Evolutionary conservation across 2,888 invertebrate species (phyloP).

Genomic region (Fragum whitleyi): DNA sequence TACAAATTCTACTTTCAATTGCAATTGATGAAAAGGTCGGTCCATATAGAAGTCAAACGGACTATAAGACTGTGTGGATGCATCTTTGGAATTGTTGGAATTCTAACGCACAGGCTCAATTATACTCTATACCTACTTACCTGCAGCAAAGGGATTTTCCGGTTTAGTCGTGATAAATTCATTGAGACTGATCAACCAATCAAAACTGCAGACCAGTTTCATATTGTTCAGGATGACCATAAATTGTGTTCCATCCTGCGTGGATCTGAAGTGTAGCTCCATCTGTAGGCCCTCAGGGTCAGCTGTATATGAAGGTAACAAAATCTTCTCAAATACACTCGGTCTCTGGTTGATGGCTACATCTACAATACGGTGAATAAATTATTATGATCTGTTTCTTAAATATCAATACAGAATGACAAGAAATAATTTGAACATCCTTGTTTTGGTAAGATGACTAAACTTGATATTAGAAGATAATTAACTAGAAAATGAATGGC

Average conservation of each 20-base stretch:
- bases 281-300: constrained; percentile 84
- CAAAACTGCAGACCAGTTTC: constrained; percentile 96
- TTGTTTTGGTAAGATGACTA: too few relatives aligned
- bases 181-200: constrained; percentile 95
- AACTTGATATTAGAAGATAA: too few relatives aligned
- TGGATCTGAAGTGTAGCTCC: constrained; percentile 87
- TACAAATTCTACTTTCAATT: too few relatives aligned
- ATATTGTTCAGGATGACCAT: constrained; percentile 97
- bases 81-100: too few relatives aligned
- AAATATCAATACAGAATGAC: too few relatives aligned
- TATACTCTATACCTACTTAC: constrained; percentile 55
- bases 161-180: constrained; percentile 89
- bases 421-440: too few relatives aligned
- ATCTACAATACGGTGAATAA: constrained; percentile 71
- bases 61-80: too few relatives aligned
- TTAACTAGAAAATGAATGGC: too few relatives aligned
- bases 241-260: constrained; percentile 90
- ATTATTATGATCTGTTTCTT: too few relatives aligned
- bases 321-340: constrained; percentile 95
- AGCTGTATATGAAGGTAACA: constrained; percentile 87
- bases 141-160: constrained; percentile 80
- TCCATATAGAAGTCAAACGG: too few relatives aligned
- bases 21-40: too few relatives aligned
- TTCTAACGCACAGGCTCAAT: too few relatives aligned
- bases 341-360: constrained; percentile 90